Conservation (phyloP, 2,113 vertebrate species). For the Columba janthina region DNA sequence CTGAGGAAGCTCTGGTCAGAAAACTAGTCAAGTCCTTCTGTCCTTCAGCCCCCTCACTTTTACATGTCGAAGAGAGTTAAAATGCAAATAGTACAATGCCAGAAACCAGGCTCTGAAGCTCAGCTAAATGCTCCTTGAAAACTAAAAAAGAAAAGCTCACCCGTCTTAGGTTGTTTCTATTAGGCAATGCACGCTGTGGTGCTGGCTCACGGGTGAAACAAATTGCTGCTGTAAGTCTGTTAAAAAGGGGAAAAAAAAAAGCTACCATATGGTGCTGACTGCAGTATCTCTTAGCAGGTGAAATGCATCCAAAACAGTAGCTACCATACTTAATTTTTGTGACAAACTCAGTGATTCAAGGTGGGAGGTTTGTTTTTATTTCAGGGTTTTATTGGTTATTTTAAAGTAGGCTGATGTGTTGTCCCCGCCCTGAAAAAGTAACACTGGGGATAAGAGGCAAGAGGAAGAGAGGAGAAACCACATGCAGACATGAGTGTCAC, state of each 20-base stretch:
- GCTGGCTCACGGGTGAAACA: slow-evolving; percentile 42
- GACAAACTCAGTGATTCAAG: slow-evolving; percentile 40
- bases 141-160: slow-evolving; percentile 27
- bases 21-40: not conserved
- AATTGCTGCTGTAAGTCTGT: slow-evolving; percentile 59
- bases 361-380: not conserved
- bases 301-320: slow-evolving; percentile 40
- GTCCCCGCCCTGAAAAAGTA: not conserved
- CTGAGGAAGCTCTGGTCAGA: not conserved
- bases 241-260: not conserved
- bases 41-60: not conserved
- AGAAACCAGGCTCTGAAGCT: not conserved
- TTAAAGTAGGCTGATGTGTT: not conserved
- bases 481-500: not conserved
- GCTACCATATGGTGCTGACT: slow-evolving; percentile 58
- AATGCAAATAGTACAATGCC: not conserved
- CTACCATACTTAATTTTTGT: slow-evolving; percentile 54
- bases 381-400: not conserved
- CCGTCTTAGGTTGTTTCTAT: not conserved
- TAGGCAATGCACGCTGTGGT: slow-evolving; percentile 14
- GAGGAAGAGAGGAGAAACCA: not conserved
- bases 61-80: not conserved
- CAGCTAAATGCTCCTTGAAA: slow-evolving; percentile 21
- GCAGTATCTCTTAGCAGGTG: slow-evolving; percentile 60
- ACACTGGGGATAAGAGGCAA: not conserved